Conservation (phyloP, 2,888 invertebrate genomes). For the Adineta ricciae region DNA sequence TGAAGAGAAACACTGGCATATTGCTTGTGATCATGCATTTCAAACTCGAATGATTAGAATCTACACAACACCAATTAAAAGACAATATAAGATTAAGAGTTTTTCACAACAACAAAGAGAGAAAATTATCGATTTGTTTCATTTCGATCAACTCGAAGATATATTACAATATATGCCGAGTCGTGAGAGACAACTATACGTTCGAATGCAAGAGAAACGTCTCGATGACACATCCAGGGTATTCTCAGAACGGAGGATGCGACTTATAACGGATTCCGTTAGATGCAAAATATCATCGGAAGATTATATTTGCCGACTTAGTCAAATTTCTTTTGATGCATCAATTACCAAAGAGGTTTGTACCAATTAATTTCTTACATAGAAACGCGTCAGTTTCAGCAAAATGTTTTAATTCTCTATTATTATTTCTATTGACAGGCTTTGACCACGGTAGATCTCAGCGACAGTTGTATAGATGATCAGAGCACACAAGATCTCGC, state of each 20-base stretch:
- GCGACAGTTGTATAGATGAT: not conserved
- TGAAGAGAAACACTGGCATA: not conserved
- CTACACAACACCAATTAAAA: not conserved
- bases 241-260: too few species aligned
- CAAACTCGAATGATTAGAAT: not conserved
- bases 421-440: not conserved
- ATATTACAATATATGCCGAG: too few species aligned
- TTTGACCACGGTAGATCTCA: not conserved
- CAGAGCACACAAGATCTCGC: not conserved
- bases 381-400: too few species aligned
- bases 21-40: not conserved
- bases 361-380: not conserved
- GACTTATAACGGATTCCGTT: too few species aligned
- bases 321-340: not conserved
- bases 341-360: not conserved
- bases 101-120: too few species aligned
- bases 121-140: too few species aligned
- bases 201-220: too few species aligned
- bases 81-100: too few species aligned
- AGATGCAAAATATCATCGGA: not conserved
- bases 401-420: too few species aligned
- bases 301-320: not conserved
- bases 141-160: too few species aligned
- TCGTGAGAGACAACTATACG: too few species aligned
- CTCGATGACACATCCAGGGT: not conserved